A percentile compares a stretch with the other conserved stretches of the same genome.
Conservation (phyloP, 2,888 invertebrate genomes). For the Pammene aurita region DNA sequence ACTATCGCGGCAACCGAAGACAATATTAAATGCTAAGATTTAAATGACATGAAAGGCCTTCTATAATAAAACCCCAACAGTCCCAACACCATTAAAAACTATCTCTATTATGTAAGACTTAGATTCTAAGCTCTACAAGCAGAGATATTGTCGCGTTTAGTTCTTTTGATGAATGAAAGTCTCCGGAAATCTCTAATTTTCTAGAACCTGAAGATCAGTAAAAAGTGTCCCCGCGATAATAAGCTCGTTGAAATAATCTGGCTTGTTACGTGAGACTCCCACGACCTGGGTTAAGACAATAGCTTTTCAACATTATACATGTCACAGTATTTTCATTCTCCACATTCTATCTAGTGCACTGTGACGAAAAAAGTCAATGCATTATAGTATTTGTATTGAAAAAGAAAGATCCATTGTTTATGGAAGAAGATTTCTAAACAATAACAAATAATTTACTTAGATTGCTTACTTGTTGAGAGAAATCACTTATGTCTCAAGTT, state of each 20-base stretch:
- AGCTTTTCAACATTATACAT: slow-evolving; percentile 33
- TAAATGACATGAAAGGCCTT: too few species aligned
- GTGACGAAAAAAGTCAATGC: slow-evolving; percentile 47
- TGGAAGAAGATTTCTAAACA: slow-evolving; percentile 37
- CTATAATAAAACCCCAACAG: neutral
- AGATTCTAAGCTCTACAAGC: neutral
- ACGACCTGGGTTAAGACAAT: slow-evolving; percentile 44
- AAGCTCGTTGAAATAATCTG: slow-evolving; percentile 7
- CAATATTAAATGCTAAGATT: too few species aligned
- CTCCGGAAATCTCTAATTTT: slow-evolving; percentile 13
- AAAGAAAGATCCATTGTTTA: slow-evolving; percentile 43
- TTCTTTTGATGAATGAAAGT: neutral
- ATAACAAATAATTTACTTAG: slow-evolving; percentile 26
- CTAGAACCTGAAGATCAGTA: neutral
- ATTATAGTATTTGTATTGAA: slow-evolving; percentile 46
- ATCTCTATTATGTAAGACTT: too few species aligned
- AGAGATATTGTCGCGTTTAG: neutral
- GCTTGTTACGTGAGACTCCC: slow-evolving; percentile 44
- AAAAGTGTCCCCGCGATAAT: slow-evolving; percentile 4
- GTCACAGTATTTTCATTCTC: slow-evolving; percentile 40
- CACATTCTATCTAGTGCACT: slow-evolving; percentile 18
- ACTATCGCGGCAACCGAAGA: too few species aligned
- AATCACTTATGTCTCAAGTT: slow-evolving; percentile 13
- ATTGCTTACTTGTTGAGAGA: slow-evolving; percentile 21
- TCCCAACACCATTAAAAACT: neutral